These are phyloP conservation scores for Phengaris alcon DNA, from an alignment of 2,888 invertebrate species.

Conservation along the genomic window DNA sequence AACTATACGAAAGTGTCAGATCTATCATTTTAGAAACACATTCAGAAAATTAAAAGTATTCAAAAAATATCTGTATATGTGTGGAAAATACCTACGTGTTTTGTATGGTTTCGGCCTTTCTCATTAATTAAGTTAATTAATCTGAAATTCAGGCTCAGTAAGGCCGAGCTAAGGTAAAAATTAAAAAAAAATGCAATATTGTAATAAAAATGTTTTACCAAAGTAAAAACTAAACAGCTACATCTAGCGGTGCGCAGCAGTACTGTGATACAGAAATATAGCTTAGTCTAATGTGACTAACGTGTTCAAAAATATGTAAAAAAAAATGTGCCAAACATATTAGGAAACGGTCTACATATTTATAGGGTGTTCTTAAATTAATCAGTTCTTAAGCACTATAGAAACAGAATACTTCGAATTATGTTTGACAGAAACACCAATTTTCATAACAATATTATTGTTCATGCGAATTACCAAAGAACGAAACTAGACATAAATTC, in stretches of 20 bases:
- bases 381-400: not conserved
- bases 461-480: not conserved
- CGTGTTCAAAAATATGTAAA: not conserved
- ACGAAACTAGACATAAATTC: constrained; percentile 10
- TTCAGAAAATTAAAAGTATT: not conserved
- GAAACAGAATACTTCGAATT: constrained; percentile 6
- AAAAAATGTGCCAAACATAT: not conserved
- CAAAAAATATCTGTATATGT: not conserved
- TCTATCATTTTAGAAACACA: no score
- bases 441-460: not conserved
- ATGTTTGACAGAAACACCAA: not conserved
- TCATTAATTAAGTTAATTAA: not conserved
- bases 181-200: not conserved
- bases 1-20: no score
- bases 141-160: not conserved
- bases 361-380: not conserved
- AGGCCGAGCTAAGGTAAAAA: not conserved
- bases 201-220: not conserved
- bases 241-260: constrained; percentile 11
- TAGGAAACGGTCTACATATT: not conserved
- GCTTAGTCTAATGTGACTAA: constrained; percentile 18
- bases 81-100: not conserved
- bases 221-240: not conserved
- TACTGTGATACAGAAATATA: constrained; percentile 7
- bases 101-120: not conserved